Percentiles rank a stretch among this genome's conserved stretches.
phyloP scores from a whole-genome alignment of 64 coral and sea anemone species.

The Porites australiensis region DNA sequence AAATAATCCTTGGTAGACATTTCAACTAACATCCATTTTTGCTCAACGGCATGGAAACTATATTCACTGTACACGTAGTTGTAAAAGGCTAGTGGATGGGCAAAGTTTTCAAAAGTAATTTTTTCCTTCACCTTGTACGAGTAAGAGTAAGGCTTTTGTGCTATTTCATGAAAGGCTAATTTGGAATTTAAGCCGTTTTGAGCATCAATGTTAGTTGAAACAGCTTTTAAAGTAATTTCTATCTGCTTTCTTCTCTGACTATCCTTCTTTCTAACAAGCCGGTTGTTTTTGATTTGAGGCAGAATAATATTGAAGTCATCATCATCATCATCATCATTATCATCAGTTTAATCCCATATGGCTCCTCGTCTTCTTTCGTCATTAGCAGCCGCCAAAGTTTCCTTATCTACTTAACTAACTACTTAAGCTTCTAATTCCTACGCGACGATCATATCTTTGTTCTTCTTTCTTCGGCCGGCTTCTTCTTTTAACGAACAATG shows the following conservation, averaged over 20 bases:
- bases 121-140: too few species aligned
- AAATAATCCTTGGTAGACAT: too few species aligned
- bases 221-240: neutral
- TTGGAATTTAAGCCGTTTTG: neutral
- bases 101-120: too few species aligned
- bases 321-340: neutral
- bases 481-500: neutral
- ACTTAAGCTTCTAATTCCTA: neutral
- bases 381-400: neutral
- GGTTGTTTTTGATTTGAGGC: neutral
- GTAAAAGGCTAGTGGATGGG: too few species aligned
- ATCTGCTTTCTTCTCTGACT: neutral
- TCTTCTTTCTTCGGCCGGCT: slow-evolving; percentile 11
- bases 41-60: too few species aligned
- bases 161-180: too few species aligned
- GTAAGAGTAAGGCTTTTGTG: too few species aligned
- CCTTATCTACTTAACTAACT: neutral
- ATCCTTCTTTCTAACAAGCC: neutral
- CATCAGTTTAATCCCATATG: neutral
- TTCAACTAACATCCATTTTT: too few species aligned
- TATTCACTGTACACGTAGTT: too few species aligned
- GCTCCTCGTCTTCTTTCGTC: neutral
- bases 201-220: neutral
- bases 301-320: too few species aligned
- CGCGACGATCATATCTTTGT: neutral